Evolutionary conservation across 23 tunicate species (phyloP), one percentile per base, ranked within the genome.

Genomic region (Phallusia fumigata): DNA sequence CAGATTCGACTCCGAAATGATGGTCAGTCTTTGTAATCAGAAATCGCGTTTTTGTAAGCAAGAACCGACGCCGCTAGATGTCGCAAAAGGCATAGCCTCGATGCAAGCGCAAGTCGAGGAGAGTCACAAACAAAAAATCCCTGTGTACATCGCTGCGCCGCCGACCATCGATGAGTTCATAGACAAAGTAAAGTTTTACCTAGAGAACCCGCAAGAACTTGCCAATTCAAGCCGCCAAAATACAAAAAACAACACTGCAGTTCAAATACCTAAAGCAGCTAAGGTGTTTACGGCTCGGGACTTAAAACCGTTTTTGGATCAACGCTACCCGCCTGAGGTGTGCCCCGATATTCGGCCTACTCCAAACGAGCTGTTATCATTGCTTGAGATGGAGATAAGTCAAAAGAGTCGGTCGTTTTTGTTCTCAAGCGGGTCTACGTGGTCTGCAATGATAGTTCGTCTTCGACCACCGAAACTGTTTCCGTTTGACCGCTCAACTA

Each of bases 361-460:
- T 18, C 80, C 80, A 18, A 77, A 77, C 53, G 80, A 77, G 15
- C 49, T 77, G 19, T 24, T 77, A 0, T 77, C 80, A 1, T 36
- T 77, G 18, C 32, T 36, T 0, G 80, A 77, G 53, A 77, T 77
- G 80, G 80, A 77, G 35, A 77, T 77, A 35, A 15, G 53, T 28
- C 49, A 36, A 77, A 36, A 44, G 30, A 77, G 80, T 26, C 45
- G 52, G 18, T 18, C 53, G 16, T 77, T 77, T 40, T 36, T 77
- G 49, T 77, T 3, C 10, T 77, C 80, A 6, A 35, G 80, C 32
- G 44, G 44, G 6, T 77, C 80, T 0, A 34, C 80, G 80, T 77
- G 80, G 80, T 77, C 80, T 18, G 80, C 80, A 10, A 77, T 77
- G 80, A 44, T 77, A 44, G 53, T 77, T 36, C 80, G 49, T 35